Evolutionary conservation across 2,888 invertebrate species (phyloP), one percentile per base, ranked within the genome.

Genomic region (Galerucella pusilla): DNA sequence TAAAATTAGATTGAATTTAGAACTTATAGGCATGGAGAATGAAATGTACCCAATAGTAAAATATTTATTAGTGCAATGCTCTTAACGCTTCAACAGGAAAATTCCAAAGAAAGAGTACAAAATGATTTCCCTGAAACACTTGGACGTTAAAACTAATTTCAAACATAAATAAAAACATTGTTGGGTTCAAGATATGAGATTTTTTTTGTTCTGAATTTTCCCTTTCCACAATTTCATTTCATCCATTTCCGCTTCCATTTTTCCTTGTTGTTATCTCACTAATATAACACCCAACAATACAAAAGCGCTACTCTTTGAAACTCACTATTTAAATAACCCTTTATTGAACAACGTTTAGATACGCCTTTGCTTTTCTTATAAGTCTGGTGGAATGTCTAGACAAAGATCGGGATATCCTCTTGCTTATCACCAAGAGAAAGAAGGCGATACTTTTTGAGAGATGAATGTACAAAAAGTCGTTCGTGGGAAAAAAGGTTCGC

Each of bases 391-490:
- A 84, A 85, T 85, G 85, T 85, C 85, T 85, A 84, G 85, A 85
- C 85, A 84, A 81, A 83, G 85, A 85, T 72, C 81, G 83, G 80
- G 76, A 73, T 73, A 75, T 75, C 78, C 71, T 80, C 78, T 79
- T 81, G 66, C 10, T 42, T n/a, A 42, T 25, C 9, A 28, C 72
- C 28, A 49, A 60, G 71, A 66, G 28, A 75, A 82, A 79, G 83
- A 84, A 78, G 80, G 81, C 79, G 72, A 80, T 79, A 81, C 81
- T 84, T 85, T 86, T 85, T 82, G 83, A 84, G 83, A 81, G 78
- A 80, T 85, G 86, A 86, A 86, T 86, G 85, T 84, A 86, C 85
- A 84, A 86, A 87, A 87, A 87, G 85, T 85, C 84, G 85, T 84
- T 81, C 86, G 86, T 86, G 86, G 86, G 86, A 87, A 86, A 85